These are phyloP conservation scores for Leptinotarsa haldemani DNA, from an alignment of 2,888 invertebrate species.

Conservation along the genomic window DNA sequence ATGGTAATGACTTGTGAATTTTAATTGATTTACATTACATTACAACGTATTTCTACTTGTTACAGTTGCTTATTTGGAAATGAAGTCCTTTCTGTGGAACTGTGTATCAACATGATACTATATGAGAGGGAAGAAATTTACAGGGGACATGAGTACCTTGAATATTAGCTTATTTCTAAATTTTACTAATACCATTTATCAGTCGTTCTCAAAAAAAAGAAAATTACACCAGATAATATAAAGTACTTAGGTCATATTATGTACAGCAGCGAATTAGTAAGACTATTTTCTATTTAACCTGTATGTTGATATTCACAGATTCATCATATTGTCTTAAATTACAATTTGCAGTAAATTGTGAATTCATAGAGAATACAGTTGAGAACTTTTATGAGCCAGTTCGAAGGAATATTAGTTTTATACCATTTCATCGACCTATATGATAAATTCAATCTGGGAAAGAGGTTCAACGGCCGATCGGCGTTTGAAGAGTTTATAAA, in stretches of 20 bases:
- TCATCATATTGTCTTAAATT: conserved; percentile 59
- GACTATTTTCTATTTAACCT: conserved; percentile 57
- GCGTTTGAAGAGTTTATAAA: background rate
- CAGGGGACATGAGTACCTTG: conserved; percentile 10
- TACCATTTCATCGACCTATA: background rate
- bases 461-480: background rate
- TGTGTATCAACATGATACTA: conserved; percentile 14
- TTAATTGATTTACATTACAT: background rate
- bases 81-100: background rate
- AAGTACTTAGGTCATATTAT: conserved; percentile 28
- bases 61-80: background rate
- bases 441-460: background rate
- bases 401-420: background rate
- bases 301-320: conserved; percentile 58
- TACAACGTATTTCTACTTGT: background rate
- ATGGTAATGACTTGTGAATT: too few relatives aligned
- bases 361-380: conserved; percentile 32
- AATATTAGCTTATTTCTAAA: conserved; percentile 39
- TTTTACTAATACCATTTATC: conserved; percentile 46
- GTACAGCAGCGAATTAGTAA: conserved; percentile 36
- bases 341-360: conserved; percentile 47
- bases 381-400: conserved; percentile 18
- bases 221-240: conserved; percentile 33
- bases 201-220: conserved; percentile 41
- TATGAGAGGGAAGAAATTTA: background rate